Base-by-base conservation (phyloP, 2,113 vertebrate genomes). In the Rhadina sibilatrix region DNA sequence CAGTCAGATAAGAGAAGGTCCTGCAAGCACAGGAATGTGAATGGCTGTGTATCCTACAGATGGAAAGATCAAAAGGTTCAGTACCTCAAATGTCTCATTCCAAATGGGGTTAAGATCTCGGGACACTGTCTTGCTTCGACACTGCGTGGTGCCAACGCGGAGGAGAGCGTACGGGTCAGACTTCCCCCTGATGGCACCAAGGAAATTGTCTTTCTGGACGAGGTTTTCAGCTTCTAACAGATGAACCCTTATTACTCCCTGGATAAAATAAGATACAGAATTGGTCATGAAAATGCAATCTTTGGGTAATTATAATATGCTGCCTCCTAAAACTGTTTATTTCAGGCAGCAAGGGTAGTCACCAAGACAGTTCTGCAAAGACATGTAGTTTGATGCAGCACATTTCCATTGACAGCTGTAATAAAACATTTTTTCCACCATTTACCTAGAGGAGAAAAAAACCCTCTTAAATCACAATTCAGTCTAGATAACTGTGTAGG, bases 61-160 rank as follows among this genome's bases (percentile, higher is more conserved):
- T 8, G 44, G 72, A 80, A 63, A 78, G 85, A 59, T 72, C 40
- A 79, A 71, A 78, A 72, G 83, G 61, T 31, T 90, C 50, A 80
- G 81, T 96, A 99, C 99, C 99, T 99, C 99, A 89, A 98, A 99
- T 7, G 98, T 98, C 96, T 99, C 99, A 2, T 99, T 98, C 99
- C 99, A 99, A 53, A 64, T 78, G 28, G 99, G 99, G 93, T 98
- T 96, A 37, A 99, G 96, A 65, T 98, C 98, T 93, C 98, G 92
- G 86, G 99, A 98, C 83, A 99, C 76, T 11, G 98, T 99, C 95
- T 98, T 99, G 98, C 98, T 99, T 90, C 98, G 98, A 94, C 98
- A 96, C 3, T 98, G 87, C 49, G 77, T 91, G 38, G 98, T 98
- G 82, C 99, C 99, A 3, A 99, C 98, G 3, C 98, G 96, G 82